These are phyloP conservation scores for Sciaenops ocellatus DNA, from an alignment of 2,797 vertebrate species.

Conservation along the genomic window DNA sequence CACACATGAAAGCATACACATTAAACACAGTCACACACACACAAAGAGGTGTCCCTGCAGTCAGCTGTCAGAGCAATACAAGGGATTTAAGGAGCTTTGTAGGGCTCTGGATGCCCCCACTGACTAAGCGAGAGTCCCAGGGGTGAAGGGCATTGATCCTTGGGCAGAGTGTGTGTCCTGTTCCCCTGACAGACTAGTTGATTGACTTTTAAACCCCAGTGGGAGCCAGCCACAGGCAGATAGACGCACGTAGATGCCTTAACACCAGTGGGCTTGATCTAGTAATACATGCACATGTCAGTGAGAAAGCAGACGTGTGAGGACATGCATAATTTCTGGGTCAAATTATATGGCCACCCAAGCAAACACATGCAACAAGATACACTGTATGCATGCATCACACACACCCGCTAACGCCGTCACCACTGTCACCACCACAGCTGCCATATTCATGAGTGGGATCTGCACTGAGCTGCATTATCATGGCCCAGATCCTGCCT, in stretches of 20 bases:
- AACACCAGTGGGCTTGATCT: conserved; percentile 42
- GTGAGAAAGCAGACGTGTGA: conserved; percentile 20
- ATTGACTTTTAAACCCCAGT: conserved; percentile 80
- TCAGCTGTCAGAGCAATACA: conserved; percentile 71
- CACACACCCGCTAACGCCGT: conserved; percentile 35
- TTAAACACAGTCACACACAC: conserved; percentile 12
- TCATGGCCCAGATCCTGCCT: conserved; percentile 71
- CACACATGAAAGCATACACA: neutral
- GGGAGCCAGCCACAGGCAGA: conserved; percentile 62
- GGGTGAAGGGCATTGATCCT: conserved; percentile 79
- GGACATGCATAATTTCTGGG: conserved; percentile 33
- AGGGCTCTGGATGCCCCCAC: conserved; percentile 57
- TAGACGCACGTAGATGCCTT: conserved; percentile 71
- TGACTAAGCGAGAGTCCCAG: conserved; percentile 72
- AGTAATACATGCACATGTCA: conserved; percentile 45
- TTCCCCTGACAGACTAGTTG: conserved; percentile 76
- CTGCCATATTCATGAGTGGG: conserved; percentile 81
- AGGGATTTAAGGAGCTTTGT: conserved; percentile 80
- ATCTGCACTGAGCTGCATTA: conserved; percentile 71
- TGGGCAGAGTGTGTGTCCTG: conserved; percentile 63
- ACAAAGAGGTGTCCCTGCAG: conserved; percentile 47
- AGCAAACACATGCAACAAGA: conserved; percentile 41
- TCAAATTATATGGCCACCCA: conserved; percentile 28
- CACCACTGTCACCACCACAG: conserved; percentile 58
- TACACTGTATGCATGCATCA: conserved; percentile 38